Evolutionary conservation across 2,113 vertebrate species (phyloP).

Genomic region (Crypturellus undulatus): DNA sequence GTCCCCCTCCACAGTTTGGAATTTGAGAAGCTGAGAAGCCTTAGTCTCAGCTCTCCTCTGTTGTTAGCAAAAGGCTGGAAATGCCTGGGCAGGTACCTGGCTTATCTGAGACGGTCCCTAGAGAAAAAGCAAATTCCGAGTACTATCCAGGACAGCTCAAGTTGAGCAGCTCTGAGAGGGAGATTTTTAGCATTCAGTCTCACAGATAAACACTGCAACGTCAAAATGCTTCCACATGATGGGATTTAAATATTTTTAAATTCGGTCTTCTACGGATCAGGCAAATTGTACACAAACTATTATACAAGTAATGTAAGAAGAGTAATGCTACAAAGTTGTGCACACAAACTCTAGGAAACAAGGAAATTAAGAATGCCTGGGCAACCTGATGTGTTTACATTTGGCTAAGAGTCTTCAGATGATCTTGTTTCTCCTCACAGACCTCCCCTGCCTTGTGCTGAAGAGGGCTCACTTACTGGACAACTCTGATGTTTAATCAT

Average conservation of each 20-base stretch:
- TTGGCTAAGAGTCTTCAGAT: neutral
- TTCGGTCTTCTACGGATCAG: neutral
- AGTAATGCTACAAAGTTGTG: neutral
- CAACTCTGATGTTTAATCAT: neutral
- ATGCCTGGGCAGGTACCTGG: neutral
- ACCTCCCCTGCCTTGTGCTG: neutral
- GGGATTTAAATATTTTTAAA: neutral
- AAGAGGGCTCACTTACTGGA: neutral
- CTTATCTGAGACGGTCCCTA: neutral
- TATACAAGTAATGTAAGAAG: neutral
- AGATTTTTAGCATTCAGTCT: neutral
- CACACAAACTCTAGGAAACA: neutral
- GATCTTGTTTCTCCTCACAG: constrained; percentile 10
- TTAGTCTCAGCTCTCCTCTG: neutral
- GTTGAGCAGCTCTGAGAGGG: neutral
- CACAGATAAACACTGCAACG: neutral
- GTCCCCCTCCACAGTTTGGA: neutral
- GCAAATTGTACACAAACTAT: neutral
- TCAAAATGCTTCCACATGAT: neutral
- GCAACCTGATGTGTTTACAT: neutral
- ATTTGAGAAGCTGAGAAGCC: neutral
- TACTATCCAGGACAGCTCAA: neutral
- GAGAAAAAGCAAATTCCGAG: neutral
- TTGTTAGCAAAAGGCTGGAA: neutral
- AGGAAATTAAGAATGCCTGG: constrained; percentile 16